phyloP scores from a whole-genome alignment of 2,888 invertebrate genomes.

The Drosophila anceps region DNA sequence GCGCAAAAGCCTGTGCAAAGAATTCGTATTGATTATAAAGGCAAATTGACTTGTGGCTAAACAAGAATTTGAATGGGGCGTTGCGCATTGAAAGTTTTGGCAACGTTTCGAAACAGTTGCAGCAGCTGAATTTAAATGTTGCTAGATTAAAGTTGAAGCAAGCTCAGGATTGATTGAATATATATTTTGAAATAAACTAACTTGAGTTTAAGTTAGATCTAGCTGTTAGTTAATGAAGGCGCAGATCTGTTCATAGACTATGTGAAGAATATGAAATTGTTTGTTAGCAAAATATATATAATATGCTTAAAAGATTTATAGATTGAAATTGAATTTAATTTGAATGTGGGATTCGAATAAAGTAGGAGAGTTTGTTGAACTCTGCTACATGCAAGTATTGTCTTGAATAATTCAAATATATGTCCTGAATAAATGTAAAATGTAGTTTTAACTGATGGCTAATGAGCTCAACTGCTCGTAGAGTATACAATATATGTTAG shows the following conservation, averaged over 20 bases:
- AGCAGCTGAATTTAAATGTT: not conserved
- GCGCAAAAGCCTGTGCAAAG: conserved; percentile 23
- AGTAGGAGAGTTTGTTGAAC: too few species aligned
- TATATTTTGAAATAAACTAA: not conserved
- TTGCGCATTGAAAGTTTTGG: not conserved
- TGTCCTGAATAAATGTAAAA: too few species aligned
- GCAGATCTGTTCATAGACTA: not conserved
- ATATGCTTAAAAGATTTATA: too few species aligned
- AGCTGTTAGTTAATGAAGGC: too few species aligned
- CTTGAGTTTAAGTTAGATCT: not conserved
- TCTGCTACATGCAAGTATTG: too few species aligned
- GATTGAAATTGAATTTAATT: too few species aligned
- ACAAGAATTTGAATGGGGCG: conserved; percentile 1
- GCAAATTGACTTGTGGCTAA: conserved; percentile 49
- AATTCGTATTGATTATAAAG: conserved; percentile 45
- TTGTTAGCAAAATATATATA: not conserved
- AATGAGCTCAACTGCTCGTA: too few species aligned
- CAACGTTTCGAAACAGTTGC: not conserved
- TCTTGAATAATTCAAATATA: too few species aligned
- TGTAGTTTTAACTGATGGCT: too few species aligned
- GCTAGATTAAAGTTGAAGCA: not conserved
- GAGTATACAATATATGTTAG: too few species aligned
- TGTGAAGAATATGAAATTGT: not conserved
- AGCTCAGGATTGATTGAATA: not conserved
- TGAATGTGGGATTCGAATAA: too few species aligned